phyloP scores from a whole-genome alignment of 1,140 invertebrate species.

The Cyrtorhinus lividipennis region DNA sequence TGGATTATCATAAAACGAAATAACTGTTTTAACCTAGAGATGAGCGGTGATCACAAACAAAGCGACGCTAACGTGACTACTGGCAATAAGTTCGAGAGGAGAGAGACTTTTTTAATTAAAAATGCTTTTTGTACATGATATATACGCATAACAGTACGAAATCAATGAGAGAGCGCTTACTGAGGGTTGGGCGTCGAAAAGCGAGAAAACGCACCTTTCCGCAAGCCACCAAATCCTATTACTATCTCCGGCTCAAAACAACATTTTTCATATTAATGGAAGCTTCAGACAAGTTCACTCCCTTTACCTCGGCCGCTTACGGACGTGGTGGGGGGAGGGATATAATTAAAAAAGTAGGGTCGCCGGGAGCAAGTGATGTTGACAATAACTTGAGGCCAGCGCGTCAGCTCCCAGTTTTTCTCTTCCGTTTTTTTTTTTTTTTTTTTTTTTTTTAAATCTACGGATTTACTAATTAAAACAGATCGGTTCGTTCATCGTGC shows the following conservation, averaged over 20 bases:
- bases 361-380: background rate
- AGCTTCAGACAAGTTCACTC: background rate
- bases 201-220: background rate
- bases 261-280: background rate
- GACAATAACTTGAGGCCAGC: background rate
- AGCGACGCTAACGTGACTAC: background rate
- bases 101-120: background rate
- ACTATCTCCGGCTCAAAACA: background rate
- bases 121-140: background rate
- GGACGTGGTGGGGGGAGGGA: background rate
- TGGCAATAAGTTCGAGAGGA: background rate
- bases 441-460: background rate
- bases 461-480: background rate
- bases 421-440: background rate
- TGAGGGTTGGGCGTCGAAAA: background rate
- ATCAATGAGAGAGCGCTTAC: background rate
- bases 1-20: too few relatives aligned
- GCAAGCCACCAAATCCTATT: background rate
- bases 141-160: background rate
- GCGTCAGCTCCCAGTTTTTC: background rate
- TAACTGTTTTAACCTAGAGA: too few relatives aligned
- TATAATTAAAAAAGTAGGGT: background rate
- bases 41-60: too few relatives aligned
- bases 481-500: background rate
- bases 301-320: too few relatives aligned